Evolutionary conservation across 1,140 invertebrate species (phyloP), one percentile per base, ranked within the genome.

Genomic region (Artemia franciscana): DNA sequence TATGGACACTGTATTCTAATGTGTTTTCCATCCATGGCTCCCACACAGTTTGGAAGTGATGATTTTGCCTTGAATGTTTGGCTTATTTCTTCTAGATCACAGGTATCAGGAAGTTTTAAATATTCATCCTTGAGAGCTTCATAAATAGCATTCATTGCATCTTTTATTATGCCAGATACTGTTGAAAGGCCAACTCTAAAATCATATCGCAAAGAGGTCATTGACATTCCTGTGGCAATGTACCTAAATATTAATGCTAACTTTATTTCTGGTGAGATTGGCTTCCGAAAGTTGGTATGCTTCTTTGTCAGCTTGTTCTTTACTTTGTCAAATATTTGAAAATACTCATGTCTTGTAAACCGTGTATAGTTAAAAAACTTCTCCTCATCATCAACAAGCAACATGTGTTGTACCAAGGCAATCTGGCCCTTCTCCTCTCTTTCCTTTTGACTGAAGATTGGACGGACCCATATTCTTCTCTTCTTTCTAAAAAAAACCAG

Each of bases 1-100:
- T 61, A 30, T 2, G 71, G 71, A 25, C 60, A 58, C 15, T 67
- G 57, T 60, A 72, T 68, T 5, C 65, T 24, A 23, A 71, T 28
- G 57, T 71, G 70, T 26, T 70, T 71, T 12, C 69, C 66, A 60
- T 68, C 66, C 2, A 78, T 66, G 4, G 73, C 71, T 24, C 72
- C 73, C 26, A 75, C 62, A 66, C 73, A 75, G 59, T 73, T 69
- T n/a, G 75, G 75, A 67, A 77, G 75, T 68, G 75, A 71, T 72
- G 73, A 77, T 63, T 51, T 66, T 58, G 69, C 62, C 64, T 70
- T 69, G 70, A 74, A 75, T 61, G 68, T 59, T 51, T 65, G n/a
- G 25, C 63, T 67, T 56, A 65, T 65, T 12, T 65, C 58, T 28
- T 62, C 62, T 65, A 66, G 69, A 58, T 64, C 62, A 58, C 67